Percentiles rank a stretch among this genome's conserved stretches.
These are phyloP conservation scores for Lemur catta DNA, from an alignment of 2,797 vertebrate species.

Conservation along the genomic window DNA sequence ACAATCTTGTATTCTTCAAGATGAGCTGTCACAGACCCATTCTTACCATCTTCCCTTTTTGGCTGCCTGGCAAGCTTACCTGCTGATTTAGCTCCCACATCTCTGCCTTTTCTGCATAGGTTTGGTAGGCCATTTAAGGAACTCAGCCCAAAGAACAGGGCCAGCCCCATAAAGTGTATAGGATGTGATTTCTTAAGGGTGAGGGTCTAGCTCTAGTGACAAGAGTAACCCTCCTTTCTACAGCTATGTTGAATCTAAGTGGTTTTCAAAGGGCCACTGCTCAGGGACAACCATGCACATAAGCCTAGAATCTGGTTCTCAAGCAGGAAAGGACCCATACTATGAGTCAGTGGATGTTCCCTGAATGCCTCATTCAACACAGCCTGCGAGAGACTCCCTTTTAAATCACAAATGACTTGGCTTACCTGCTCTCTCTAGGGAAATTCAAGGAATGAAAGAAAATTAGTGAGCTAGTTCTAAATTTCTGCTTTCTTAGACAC, in stretches of 20 bases:
- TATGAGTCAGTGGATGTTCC: neutral
- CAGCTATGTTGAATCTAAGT: neutral
- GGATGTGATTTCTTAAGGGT: neutral
- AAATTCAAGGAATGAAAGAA: slow-evolving; percentile 37
- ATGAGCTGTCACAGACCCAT: neutral
- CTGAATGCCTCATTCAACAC: neutral
- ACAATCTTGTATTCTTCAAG: neutral
- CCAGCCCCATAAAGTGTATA: neutral
- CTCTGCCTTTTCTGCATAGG: neutral
- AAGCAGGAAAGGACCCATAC: neutral
- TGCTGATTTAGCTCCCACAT: neutral
- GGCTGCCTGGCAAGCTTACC: neutral
- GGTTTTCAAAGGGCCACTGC: neutral
- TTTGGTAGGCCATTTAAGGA: neutral
- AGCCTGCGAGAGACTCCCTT: neutral
- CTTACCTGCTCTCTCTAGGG: neutral
- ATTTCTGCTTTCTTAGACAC: neutral
- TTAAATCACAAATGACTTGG: neutral
- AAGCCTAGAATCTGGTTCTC: neutral
- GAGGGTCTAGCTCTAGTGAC: neutral
- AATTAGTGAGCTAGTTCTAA: neutral
- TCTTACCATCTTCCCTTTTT: neutral
- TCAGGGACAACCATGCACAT: neutral
- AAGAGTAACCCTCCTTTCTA: neutral
- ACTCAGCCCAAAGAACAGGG: neutral